Conservation (phyloP, 2,113 vertebrate species). For the Jaculus jaculus region DNA sequence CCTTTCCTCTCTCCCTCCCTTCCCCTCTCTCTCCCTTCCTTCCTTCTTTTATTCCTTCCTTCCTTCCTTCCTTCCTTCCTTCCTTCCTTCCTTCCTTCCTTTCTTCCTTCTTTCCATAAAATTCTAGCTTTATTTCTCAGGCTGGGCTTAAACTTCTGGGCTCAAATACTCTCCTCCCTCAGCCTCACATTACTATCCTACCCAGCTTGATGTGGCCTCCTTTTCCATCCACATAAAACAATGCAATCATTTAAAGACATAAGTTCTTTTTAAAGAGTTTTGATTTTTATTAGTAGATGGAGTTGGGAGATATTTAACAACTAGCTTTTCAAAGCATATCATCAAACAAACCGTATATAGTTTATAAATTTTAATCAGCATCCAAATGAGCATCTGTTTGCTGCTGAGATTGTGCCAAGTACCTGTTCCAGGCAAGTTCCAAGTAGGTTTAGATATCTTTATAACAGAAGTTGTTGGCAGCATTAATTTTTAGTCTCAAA, state of each 20-base stretch:
- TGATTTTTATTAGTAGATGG: not conserved
- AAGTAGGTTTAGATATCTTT: not conserved
- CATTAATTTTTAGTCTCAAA: not conserved
- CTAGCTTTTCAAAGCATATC: not conserved
- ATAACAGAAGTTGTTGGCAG: not conserved
- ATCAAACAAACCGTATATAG: not conserved
- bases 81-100: not conserved
- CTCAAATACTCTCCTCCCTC: not conserved
- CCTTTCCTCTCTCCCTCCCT: not conserved
- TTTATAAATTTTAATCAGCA: conserved; percentile 59
- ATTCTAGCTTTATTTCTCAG: not conserved
- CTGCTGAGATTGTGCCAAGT: conserved; percentile 29
- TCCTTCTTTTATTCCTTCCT: not conserved
- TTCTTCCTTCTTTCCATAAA: not conserved
- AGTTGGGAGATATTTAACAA: conserved; percentile 41
- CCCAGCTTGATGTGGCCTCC: not conserved
- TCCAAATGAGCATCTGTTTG: conserved; percentile 64
- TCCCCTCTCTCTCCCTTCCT: fast-evolving
- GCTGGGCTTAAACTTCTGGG: not conserved
- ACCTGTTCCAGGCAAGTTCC: conserved; percentile 3
- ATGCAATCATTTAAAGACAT: not conserved
- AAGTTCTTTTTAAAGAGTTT: not conserved
- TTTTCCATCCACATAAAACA: not conserved
- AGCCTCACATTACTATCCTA: not conserved
- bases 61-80: not conserved